Evolutionary conservation across 1,140 invertebrate genomes (phyloP).

Genomic region (Drosophila lacertosa): DNA sequence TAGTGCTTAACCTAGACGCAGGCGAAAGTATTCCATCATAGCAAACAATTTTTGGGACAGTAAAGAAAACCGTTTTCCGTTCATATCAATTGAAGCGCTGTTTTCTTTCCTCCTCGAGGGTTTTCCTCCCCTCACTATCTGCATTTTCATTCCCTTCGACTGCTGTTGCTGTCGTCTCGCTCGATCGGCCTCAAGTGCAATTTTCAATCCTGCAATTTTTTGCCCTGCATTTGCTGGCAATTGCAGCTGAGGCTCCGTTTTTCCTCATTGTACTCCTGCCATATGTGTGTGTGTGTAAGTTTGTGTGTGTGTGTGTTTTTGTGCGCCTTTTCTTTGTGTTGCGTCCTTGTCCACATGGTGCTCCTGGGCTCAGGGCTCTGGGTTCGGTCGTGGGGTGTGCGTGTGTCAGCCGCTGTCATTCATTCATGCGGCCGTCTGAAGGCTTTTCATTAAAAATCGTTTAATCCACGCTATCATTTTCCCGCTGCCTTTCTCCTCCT

Average conservation of each 20-base stretch:
- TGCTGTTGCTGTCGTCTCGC: slow-evolving; percentile 4
- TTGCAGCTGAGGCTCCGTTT: slow-evolving; percentile 57
- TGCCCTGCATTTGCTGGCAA: slow-evolving; percentile 38
- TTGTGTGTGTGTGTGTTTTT: slow-evolving; percentile 4
- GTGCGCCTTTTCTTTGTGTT: slow-evolving; percentile 41
- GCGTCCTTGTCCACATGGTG: slow-evolving; percentile 8
- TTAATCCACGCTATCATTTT: slow-evolving; percentile 81
- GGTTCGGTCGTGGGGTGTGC: slow-evolving; percentile 17
- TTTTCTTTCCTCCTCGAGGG: slow-evolving; percentile 11
- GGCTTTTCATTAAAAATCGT: slow-evolving; percentile 83
- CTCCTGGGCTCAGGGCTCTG: too few relatives aligned
- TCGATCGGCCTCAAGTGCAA: slow-evolving; percentile 67
- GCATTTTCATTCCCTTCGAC: slow-evolving; percentile 11
- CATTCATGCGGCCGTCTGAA: slow-evolving; percentile 65
- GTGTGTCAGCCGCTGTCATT: slow-evolving; percentile 49
- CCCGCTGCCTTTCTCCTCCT: slow-evolving; percentile 30
- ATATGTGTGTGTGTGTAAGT: slow-evolving; percentile 6
- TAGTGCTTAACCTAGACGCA: background rate
- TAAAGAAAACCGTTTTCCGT: slow-evolving; percentile 41
- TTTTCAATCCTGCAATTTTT: slow-evolving; percentile 82
- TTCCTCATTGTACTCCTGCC: slow-evolving; percentile 20
- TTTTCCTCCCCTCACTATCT: background rate
- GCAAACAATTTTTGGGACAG: slow-evolving; percentile 34
- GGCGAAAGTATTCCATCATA: slow-evolving; percentile 24
- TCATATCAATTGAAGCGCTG: slow-evolving; percentile 27